Conservation (phyloP, 2,113 vertebrate genomes). For the Bubo scandiacus region DNA sequence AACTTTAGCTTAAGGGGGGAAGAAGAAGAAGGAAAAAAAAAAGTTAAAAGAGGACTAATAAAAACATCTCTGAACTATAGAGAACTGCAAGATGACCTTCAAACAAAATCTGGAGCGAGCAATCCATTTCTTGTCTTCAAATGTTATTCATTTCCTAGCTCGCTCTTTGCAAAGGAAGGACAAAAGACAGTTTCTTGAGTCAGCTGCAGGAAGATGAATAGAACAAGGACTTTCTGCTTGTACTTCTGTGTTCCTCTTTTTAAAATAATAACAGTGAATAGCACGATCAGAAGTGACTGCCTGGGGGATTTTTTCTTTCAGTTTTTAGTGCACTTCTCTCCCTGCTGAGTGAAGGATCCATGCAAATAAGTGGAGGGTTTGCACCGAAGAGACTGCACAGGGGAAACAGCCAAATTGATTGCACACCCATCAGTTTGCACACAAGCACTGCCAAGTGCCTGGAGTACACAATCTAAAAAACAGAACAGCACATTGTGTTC, state of each 20-base stretch:
- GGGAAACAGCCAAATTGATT: conserved; percentile 14
- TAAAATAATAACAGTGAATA: conserved; percentile 12
- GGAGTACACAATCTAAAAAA: not conserved
- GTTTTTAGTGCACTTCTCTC: not conserved
- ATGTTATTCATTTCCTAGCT: not conserved
- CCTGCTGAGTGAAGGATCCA: not conserved
- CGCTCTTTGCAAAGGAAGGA: not conserved
- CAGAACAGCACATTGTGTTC: conserved; percentile 37
- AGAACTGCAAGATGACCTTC: conserved; percentile 40
- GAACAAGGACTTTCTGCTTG: conserved; percentile 27
- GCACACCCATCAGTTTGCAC: conserved; percentile 25
- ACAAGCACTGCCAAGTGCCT: conserved; percentile 31
- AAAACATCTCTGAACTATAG: not conserved
- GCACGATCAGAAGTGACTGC: not conserved
- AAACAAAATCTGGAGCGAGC: not conserved
- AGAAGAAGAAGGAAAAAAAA: too few relatives aligned
- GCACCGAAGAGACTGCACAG: accelerated
- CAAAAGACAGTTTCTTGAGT: not conserved
- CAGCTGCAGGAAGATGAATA: not conserved
- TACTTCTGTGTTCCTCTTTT: not conserved
- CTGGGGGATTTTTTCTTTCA: not conserved
- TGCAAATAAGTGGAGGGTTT: not conserved
- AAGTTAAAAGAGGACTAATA: not conserved
- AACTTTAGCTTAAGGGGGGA: not conserved
- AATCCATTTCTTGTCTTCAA: not conserved